Evolutionary conservation across 2,797 vertebrate genomes (phyloP), one percentile per base, ranked within the genome.

Genomic region (Rhinatrema bivittatum): DNA sequence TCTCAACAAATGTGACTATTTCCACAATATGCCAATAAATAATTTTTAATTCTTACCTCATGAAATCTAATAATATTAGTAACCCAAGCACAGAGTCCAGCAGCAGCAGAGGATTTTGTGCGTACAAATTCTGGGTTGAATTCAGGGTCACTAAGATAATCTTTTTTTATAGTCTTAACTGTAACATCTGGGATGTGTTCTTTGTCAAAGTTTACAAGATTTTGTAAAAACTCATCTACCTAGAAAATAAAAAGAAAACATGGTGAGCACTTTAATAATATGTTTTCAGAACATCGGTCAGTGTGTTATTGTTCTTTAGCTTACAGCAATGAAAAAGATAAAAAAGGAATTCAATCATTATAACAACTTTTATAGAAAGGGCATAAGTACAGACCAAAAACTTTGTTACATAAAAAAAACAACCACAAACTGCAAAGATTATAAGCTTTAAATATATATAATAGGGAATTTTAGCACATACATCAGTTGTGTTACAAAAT

Each of bases 81-180:
- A 46, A 86, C 76, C 76, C 78, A 85, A 49, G 73, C 53, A 42
- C 68, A 79, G 22, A 84, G 74, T 25, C 82, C 84, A 0, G 87
- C 79, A 25, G 78, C 78, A 7, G 73, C 76, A 1, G 75, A 85
- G 25, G 88, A 85, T 58, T 90, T 88, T 52, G 73, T 79, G 15
- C 74, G 65, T 3, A 87, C 76, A 62, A 87, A 86, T 42, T 90
- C 82, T 0, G 78, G 81, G 54, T 84, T 89, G 60, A 90, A 88
- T 36, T 89, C 80, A 0, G 70, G 72, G 64, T 91, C 84, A 7
- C 39, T 60, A 46, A 89, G 65, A 53, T 85, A 74, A 25, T 85
- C 74, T 9, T 84, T 81, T 61, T 75, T 79, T 48, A 85, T 55
- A 23, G 69, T 76, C 44, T 53, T 77, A 58, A 87, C 68, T 2